Percentiles rank a stretch among this genome's conserved stretches.
These are phyloP conservation scores for Pristionchus japonicus DNA, from an alignment of 2,888 invertebrate species.

Conservation along the genomic window DNA sequence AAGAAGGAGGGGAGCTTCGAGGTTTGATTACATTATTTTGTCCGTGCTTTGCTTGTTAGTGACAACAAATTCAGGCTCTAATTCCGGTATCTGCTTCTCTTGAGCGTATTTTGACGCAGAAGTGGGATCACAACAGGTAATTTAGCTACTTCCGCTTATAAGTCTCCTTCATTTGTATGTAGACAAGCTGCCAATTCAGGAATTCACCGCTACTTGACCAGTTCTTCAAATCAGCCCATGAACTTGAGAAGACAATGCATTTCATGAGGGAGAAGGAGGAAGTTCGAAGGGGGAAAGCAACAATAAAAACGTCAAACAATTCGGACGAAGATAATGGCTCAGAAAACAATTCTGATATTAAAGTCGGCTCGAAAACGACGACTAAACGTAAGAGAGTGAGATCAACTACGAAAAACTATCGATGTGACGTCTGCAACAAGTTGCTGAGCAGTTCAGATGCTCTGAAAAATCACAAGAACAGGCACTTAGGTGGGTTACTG, in stretches of 20 bases:
- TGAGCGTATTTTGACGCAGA: background rate
- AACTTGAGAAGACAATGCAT: background rate
- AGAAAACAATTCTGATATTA: no score
- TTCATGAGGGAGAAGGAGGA: background rate
- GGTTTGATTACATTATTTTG: background rate
- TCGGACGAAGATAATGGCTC: no score
- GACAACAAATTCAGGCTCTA: background rate
- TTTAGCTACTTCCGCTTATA: no score
- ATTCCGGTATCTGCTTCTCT: background rate
- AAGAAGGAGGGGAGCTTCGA: background rate
- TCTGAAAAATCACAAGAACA: no score
- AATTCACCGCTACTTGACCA: background rate
- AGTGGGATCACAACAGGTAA: background rate
- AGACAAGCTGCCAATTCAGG: background rate
- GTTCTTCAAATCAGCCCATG: background rate
- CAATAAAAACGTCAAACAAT: no score
- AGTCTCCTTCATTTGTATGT: background rate
- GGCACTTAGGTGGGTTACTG: no score
- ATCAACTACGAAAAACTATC: background rate
- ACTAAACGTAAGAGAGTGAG: background rate
- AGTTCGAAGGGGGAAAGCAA: background rate
- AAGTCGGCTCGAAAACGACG: no score
- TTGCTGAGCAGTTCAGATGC: no score
- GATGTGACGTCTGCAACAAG: background rate
- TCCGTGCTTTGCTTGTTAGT: background rate